These are phyloP conservation scores for Melinaea menophilus DNA, from an alignment of 2,888 invertebrate species.

Conservation along the genomic window DNA sequence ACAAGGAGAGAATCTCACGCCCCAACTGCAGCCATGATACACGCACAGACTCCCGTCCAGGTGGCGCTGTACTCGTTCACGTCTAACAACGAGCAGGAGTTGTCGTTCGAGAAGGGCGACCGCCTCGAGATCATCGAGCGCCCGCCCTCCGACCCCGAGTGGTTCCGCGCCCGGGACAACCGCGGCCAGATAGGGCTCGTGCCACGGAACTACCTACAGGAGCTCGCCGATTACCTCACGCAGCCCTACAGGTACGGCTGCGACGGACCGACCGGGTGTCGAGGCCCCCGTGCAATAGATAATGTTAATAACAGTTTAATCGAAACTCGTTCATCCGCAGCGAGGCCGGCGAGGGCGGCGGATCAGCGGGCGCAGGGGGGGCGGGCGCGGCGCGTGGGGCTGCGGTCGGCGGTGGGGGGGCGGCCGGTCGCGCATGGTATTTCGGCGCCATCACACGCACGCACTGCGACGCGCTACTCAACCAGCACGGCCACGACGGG, in stretches of 20 bases:
- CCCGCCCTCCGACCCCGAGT: slow-evolving; percentile 98
- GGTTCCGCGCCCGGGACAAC: slow-evolving; percentile 97
- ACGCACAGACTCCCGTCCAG: slow-evolving; percentile 43
- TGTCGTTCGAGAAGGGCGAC: slow-evolving; percentile 98
- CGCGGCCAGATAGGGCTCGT: slow-evolving; percentile 96
- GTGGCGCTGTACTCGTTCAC: slow-evolving; percentile 96
- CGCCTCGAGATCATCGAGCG: slow-evolving; percentile 96
- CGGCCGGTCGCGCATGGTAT: slow-evolving; percentile 95
- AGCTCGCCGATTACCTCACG: slow-evolving; percentile 92
- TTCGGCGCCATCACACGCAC: slow-evolving; percentile 97
- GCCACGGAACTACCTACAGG: slow-evolving; percentile 96
- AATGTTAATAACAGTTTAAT: background rate
- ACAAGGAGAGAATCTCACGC: no score
- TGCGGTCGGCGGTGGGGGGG: slow-evolving; percentile 50
- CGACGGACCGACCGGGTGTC: background rate
- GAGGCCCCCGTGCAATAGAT: background rate
- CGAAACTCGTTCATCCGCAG: slow-evolving; percentile 39
- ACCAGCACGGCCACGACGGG: slow-evolving; percentile 97
- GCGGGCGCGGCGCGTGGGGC: slow-evolving; percentile 32
- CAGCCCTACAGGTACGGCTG: slow-evolving; percentile 83
- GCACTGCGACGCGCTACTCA: slow-evolving; percentile 97
- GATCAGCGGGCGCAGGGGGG: slow-evolving; percentile 11
- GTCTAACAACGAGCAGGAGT: slow-evolving; percentile 95
- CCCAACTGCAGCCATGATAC: background rate
- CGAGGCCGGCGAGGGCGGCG: slow-evolving; percentile 55